These are phyloP conservation scores for Lasioglossum albipes DNA, from an alignment of 1,140 invertebrate genomes.

Conservation along the genomic window DNA sequence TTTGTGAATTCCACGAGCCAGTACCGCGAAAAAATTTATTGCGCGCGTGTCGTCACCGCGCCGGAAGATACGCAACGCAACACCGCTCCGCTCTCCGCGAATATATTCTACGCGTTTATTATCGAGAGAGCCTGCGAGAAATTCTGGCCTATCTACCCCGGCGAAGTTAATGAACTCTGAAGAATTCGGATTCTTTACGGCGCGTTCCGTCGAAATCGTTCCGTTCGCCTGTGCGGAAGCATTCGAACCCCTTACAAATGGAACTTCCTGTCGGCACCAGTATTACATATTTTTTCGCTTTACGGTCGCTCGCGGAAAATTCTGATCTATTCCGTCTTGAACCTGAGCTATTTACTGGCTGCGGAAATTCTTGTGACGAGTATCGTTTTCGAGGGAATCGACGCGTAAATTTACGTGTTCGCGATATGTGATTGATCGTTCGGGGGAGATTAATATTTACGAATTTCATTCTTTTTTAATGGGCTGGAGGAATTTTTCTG, in stretches of 20 bases:
- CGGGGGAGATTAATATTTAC: too few species aligned
- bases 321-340: too few species aligned
- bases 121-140: neutral
- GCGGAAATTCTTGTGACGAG: neutral
- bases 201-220: neutral
- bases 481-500: too few species aligned
- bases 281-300: neutral
- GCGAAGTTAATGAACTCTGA: constrained; percentile 18
- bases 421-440: too few species aligned
- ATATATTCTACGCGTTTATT: neutral
- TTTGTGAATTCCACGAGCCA: neutral
- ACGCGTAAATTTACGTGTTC: too few species aligned
- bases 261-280: neutral
- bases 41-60: neutral
- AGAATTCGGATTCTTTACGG: constrained; percentile 9
- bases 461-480: too few species aligned
- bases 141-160: neutral
- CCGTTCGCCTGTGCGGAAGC: neutral
- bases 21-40: neutral
- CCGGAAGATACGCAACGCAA: neutral
- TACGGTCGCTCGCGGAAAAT: neutral
- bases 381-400: neutral
- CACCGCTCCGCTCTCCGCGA: neutral
- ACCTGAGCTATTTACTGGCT: neutral
- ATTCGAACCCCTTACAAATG: constrained; percentile 6